Base-by-base conservation (phyloP, 2,797 vertebrate species). In the Mormyrops attenuatus region DNA sequence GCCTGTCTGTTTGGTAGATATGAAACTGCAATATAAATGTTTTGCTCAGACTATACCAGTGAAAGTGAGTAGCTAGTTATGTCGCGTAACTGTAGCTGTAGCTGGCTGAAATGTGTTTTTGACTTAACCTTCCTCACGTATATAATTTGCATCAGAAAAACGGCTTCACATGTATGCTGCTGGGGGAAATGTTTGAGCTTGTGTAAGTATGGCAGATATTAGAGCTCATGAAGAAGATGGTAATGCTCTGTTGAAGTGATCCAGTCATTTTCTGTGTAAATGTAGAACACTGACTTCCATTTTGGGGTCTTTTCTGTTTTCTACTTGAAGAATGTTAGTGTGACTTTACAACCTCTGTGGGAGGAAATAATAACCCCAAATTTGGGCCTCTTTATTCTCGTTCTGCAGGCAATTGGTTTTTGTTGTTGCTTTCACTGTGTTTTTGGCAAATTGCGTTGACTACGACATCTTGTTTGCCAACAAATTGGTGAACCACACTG, bases 101-200 rank as follows among this genome's bases (percentile, higher is more conserved):
- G 38, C 38, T 88, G 63, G 22, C 47, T 41, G 26, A 38, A 3
- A 11, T 85, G 22, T 13, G 92, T 93, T 92, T 96, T 22, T 17
- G 26, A 95, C 97, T 98, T 98, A 95, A 98, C 94, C 13, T 88
- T 82, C 11, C 52, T 87, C 90, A 99, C 96, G 94, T 99, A 89
- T 99, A 99, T 97, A 99, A 99, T 93, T 95, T 99, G 91, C 99
- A 99, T 92, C 99, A 99, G 96, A 99, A 99, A 96, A 99, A 99
- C 95, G 99, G 99, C 92, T 99, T 99, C 94, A 99, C 97, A 11
- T 99, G 99, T 92, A 99, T 99, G 99, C 95, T 99, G 88, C 94
- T 99, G 20, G 98, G 97, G 90, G 99, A 99, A 95, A 95, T 99
- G 91, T 99, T 99, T 93, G 99, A 99, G 92, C 96, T 99, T 90